These are phyloP conservation scores for Agrotis clavis DNA, from an alignment of 2,888 invertebrate species.

Conservation along the genomic window DNA sequence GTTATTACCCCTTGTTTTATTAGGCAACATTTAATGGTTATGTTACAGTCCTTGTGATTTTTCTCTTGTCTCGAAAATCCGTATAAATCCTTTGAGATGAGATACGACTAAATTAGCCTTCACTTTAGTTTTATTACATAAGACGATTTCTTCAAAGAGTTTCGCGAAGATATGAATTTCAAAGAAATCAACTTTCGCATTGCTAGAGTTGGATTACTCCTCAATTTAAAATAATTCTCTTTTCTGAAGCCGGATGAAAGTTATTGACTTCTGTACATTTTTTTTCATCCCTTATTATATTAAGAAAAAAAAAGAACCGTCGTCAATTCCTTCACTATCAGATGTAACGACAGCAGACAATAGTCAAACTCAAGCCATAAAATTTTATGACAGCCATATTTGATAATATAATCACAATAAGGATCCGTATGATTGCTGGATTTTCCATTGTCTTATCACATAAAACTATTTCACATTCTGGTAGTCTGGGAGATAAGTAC, in stretches of 20 bases:
- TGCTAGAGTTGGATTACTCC: too few relatives aligned
- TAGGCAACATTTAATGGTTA: background rate
- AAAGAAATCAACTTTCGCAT: too few relatives aligned
- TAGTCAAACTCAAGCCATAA: constrained; percentile 3
- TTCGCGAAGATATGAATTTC: too few relatives aligned
- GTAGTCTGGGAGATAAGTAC: background rate
- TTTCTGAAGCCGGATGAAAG: background rate
- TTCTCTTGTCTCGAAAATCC: background rate
- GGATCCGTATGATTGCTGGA: constrained; percentile 1
- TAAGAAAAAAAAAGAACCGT: background rate
- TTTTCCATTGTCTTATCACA: constrained; percentile 20
- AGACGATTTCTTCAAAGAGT: too few relatives aligned
- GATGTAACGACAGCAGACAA: background rate
- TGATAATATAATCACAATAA: constrained; percentile 18
- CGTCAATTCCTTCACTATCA: constrained; percentile 15
- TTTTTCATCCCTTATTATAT: too few relatives aligned
- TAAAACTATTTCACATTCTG: background rate
- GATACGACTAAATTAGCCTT: too few relatives aligned
- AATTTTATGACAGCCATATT: constrained; percentile 29
- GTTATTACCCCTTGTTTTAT: background rate
- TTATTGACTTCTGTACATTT: background rate
- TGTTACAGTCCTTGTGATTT: background rate
- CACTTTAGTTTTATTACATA: too few relatives aligned
- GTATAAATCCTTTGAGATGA: background rate
- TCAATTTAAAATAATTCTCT: too few relatives aligned